Percentiles rank a stretch among this genome's conserved stretches.
phyloP scores from a whole-genome alignment of 2,888 invertebrate genomes.

The Stenodera caucasica region DNA sequence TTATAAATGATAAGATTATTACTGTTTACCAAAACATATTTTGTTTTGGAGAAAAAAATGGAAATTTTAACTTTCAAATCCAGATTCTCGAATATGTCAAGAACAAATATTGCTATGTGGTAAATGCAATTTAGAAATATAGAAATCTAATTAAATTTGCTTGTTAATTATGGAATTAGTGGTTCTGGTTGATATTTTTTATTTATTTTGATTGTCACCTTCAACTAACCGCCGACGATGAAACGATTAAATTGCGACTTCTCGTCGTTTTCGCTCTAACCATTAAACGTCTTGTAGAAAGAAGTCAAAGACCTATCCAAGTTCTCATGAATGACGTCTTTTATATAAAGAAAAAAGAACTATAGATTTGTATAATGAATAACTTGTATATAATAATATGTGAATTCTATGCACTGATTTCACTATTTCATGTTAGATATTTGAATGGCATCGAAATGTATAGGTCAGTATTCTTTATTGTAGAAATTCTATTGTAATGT shows the following conservation, averaged over 20 bases:
- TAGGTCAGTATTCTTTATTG: constrained; percentile 3
- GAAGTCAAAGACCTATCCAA: not conserved
- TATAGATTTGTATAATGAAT: not conserved
- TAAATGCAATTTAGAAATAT: no score
- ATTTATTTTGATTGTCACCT: not conserved
- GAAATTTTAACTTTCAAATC: not conserved
- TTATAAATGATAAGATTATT: not conserved
- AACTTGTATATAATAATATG: not conserved
- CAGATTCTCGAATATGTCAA: not conserved
- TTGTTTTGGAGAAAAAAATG: not conserved
- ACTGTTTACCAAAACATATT: no score
- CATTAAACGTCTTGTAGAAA: not conserved
- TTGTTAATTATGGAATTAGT: no score
- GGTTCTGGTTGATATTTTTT: not conserved
- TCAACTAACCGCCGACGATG: not conserved
- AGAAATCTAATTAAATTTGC: no score
- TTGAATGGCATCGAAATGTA: not conserved
- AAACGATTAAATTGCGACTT: not conserved
- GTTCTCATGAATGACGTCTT: constrained; percentile 2
- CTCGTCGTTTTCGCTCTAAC: not conserved
- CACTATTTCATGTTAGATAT: not conserved
- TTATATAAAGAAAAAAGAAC: not conserved
- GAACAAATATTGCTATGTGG: not conserved
- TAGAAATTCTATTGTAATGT: not conserved
- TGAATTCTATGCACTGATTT: constrained; percentile 6